phyloP scores from a whole-genome alignment of 1,140 invertebrate genomes.

The Sipha flava region DNA sequence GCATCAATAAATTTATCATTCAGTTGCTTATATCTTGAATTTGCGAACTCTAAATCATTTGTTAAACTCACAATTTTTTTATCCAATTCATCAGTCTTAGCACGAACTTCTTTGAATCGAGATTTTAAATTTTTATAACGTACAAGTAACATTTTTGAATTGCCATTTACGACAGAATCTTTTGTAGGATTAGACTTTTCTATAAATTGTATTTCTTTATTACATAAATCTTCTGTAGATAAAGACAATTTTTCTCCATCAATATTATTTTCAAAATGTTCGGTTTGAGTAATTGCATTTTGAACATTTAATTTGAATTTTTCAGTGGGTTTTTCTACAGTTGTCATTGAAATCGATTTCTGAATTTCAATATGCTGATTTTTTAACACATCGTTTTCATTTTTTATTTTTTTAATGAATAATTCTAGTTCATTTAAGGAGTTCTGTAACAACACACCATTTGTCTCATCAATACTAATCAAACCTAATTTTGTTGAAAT shows the following conservation, averaged over 20 bases:
- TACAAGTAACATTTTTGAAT: not conserved
- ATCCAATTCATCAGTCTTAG: not conserved
- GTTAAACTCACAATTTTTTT: not conserved
- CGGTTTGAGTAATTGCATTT: not conserved
- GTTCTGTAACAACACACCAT: not conserved
- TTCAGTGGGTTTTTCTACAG: not conserved
- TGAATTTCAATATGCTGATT: not conserved
- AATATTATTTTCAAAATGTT: not conserved
- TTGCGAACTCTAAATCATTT: not conserved
- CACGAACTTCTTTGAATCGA: not conserved
- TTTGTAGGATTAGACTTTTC: not conserved
- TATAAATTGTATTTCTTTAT: not conserved
- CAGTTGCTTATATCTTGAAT: not conserved
- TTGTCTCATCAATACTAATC: not conserved
- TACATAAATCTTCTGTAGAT: not conserved
- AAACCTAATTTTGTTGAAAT: not conserved
- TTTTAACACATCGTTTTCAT: not conserved
- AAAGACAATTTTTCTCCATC: not conserved
- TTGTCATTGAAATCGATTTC: not conserved
- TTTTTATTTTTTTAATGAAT: not conserved
- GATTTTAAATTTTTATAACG: slow-evolving; percentile 18
- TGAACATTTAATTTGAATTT: not conserved
- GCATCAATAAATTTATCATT: not conserved
- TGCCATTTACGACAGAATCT: not conserved
- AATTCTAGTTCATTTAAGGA: not conserved